Conservation (phyloP, 2,888 invertebrate genomes). For the Ornithoptera alexandrae region DNA sequence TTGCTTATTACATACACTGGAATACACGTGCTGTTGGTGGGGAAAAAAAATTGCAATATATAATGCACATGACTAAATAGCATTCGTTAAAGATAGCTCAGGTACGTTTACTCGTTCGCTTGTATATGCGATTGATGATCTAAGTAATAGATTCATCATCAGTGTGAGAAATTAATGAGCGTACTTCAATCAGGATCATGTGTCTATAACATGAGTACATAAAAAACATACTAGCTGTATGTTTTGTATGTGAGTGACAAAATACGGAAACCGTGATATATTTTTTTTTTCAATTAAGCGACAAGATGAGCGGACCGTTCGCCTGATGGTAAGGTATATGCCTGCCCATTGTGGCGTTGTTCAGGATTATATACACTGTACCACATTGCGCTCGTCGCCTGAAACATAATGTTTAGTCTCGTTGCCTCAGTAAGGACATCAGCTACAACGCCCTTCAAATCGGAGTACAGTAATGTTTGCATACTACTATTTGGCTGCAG, state of each 20-base stretch:
- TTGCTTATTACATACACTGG: conserved; percentile 41
- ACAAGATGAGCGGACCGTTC: too few species aligned
- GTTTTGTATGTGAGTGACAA: neutral
- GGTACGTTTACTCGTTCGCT: conserved; percentile 19
- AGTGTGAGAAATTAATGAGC: neutral
- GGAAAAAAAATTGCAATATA: conserved; percentile 25
- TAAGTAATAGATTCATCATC: neutral
- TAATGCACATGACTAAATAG: conserved; percentile 19
- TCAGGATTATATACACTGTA: too few species aligned
- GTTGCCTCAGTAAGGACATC: too few species aligned
- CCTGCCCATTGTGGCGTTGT: too few species aligned
- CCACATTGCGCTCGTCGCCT: too few species aligned
- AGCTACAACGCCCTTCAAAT: too few species aligned
- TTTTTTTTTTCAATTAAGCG: too few species aligned
- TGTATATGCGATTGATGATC: conserved; percentile 20
- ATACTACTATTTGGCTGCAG: too few species aligned
- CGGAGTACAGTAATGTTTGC: too few species aligned
- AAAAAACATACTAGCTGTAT: neutral
- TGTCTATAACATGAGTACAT: neutral
- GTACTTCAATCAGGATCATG: neutral
- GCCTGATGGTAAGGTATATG: too few species aligned
- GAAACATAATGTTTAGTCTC: too few species aligned
- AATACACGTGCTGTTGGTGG: conserved; percentile 32
- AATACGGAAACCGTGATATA: neutral
- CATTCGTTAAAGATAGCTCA: conserved; percentile 19